A percentile compares a stretch with the other conserved stretches of the same genome.
These are phyloP conservation scores for Leptopilina clavipes DNA, from an alignment of 1,140 invertebrate genomes.

Conservation along the genomic window DNA sequence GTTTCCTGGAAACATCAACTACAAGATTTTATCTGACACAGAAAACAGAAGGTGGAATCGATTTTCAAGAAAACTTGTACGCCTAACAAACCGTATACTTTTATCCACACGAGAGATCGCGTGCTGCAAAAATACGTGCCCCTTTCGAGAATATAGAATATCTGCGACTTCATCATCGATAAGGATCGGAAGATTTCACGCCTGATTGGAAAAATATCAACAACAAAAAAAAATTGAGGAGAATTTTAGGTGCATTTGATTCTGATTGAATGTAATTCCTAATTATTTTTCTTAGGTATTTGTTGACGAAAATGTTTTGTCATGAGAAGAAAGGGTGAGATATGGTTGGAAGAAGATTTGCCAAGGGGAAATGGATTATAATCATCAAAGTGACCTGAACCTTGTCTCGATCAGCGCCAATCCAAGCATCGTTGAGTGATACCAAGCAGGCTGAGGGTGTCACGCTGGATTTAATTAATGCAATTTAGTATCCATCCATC, in stretches of 20 bases:
- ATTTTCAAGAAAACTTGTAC: constrained; percentile 18
- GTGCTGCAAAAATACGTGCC: neutral
- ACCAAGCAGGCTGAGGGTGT: constrained; percentile 58
- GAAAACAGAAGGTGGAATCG: constrained; percentile 6
- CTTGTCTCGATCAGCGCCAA: constrained; percentile 43
- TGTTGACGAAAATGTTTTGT: too few species aligned
- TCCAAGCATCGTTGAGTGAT: constrained; percentile 55
- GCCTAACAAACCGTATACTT: constrained; percentile 15
- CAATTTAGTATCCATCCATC: constrained; percentile 75
- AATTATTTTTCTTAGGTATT: neutral
- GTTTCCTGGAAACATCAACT: constrained; percentile 15
- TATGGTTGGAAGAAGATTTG: neutral
- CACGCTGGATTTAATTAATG: constrained; percentile 75
- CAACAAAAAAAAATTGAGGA: too few species aligned
- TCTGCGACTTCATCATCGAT: neutral
- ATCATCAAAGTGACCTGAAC: constrained; percentile 70
- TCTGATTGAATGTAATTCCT: too few species aligned
- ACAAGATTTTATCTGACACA: constrained; percentile 19
- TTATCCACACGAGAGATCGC: constrained; percentile 11
- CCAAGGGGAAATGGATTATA: neutral
- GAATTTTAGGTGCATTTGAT: too few species aligned
- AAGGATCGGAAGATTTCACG: constrained; percentile 2
- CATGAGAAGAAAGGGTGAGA: neutral
- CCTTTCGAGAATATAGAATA: neutral
- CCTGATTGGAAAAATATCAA: neutral